Percentiles rank a stretch among this genome's conserved stretches.
Evolutionary conservation across 2,888 invertebrate genomes (phyloP).

Genomic region (Oligia strigilis): DNA sequence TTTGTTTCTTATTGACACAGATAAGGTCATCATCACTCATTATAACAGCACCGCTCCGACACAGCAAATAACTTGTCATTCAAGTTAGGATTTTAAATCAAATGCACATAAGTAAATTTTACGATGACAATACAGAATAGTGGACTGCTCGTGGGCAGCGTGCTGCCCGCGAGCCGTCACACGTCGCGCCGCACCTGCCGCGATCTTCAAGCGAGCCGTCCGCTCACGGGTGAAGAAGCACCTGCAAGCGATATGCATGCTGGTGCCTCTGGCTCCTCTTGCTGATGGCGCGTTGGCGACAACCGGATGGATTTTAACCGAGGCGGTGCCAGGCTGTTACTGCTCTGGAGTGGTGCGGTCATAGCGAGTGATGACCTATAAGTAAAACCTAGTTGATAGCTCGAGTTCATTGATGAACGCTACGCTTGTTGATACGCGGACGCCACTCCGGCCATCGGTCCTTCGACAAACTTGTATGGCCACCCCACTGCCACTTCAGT

Average conservation of each 20-base stretch:
- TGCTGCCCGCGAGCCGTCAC: neutral
- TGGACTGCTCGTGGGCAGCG: neutral
- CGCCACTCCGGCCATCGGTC: neutral
- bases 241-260: neutral
- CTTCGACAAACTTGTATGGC: neutral
- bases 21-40: neutral
- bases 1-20: neutral
- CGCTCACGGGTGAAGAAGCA: neutral
- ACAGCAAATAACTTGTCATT: neutral
- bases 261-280: neutral
- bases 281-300: neutral
- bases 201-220: neutral
- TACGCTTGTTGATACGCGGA: neutral
- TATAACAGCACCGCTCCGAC: neutral
- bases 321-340: no score
- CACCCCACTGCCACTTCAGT: neutral
- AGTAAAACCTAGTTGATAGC: neutral
- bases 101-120: neutral
- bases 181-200: no score
- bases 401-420: neutral
- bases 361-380: no score
- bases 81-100: neutral
- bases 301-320: neutral
- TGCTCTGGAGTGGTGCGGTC: no score
- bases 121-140: neutral